Base-by-base conservation (phyloP, 2,888 invertebrate genomes). In the Dolomedes plantarius region DNA sequence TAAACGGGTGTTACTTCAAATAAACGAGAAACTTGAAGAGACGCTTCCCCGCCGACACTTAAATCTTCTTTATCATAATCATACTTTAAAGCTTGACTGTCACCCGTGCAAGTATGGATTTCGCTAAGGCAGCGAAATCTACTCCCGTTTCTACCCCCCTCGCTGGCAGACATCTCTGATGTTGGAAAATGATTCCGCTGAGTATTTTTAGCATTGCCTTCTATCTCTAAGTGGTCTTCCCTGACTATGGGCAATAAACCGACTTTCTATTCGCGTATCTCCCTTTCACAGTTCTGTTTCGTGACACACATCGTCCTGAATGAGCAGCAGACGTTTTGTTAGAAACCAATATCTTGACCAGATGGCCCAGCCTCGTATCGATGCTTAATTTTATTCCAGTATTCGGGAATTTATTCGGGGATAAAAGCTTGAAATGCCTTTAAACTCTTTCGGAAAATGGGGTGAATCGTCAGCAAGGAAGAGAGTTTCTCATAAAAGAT, bases 221-320 rank as follows among this genome's bases (percentile, higher is more conserved):
- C 27, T 62, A 7, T 79, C n/a, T n/a, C 78, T 69, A 69, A 72
- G 64, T 64, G 64, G 71, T 27, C 29, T 64, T 7, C 41, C 19
- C 64, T 39, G 31, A 28, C 71, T 62, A 41, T 79, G 64, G 62
- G 71, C 79, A 79, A n/a, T n/a, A n/a, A n/a, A n/a, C n/a, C n/a
- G n/a, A n/a, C n/a, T n/a, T n/a, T n/a, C 72, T 79, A 72, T 79
- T 79, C 79, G 46, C 28, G 65, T 79, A 69, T 69, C 77, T 56
- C 65, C 74, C 36, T 5, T 36, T n/a, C n/a, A n/a, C 46, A 9
- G 13, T 46, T 13, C 16, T 46, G 16, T 13, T n/a, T 46, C 41
- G 16, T 46, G 41, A 16, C 41, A 46, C 41, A 11, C n/a, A n/a
- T n/a, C n/a, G n/a, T n/a, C n/a, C n/a, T n/a, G n/a, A n/a, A n/a